A percentile compares a stretch with the other conserved stretches of the same genome.
phyloP scores from a whole-genome alignment of 2,113 vertebrate species.

The Pavo muticus region DNA sequence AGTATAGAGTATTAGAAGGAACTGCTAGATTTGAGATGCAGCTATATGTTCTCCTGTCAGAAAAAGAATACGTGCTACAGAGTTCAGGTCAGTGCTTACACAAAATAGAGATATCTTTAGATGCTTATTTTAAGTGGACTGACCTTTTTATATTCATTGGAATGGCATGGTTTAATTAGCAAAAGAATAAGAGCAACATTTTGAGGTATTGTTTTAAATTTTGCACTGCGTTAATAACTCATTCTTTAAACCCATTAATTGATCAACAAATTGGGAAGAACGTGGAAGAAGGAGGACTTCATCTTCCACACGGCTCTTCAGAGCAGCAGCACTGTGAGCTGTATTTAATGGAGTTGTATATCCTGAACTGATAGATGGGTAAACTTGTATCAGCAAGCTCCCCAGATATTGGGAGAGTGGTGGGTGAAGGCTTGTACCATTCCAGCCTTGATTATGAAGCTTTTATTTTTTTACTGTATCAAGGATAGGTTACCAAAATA shows the following conservation, averaged over 20 bases:
- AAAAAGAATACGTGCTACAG: background rate
- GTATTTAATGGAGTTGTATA: background rate
- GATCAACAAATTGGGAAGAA: background rate
- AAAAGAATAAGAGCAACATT: background rate
- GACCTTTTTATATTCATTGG: background rate
- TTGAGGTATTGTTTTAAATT: background rate
- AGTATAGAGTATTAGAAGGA: background rate
- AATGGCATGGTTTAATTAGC: background rate
- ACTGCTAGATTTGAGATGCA: background rate
- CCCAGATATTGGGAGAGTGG: background rate
- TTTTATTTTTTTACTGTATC: background rate
- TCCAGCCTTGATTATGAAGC: background rate
- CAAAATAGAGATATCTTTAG: background rate
- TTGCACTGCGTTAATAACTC: background rate
- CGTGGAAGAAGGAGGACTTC: accelerated
- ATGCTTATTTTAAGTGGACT: background rate
- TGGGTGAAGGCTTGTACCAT: background rate
- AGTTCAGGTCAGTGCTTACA: background rate
- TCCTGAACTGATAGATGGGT: background rate
- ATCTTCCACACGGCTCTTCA: background rate
- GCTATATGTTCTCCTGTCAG: background rate
- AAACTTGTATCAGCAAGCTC: background rate
- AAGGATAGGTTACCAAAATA: background rate
- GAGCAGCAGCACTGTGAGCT: background rate
- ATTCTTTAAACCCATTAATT: background rate